Evolutionary conservation across 2,113 vertebrate species (phyloP).

Genomic region (Cyprinodon variegatus): DNA sequence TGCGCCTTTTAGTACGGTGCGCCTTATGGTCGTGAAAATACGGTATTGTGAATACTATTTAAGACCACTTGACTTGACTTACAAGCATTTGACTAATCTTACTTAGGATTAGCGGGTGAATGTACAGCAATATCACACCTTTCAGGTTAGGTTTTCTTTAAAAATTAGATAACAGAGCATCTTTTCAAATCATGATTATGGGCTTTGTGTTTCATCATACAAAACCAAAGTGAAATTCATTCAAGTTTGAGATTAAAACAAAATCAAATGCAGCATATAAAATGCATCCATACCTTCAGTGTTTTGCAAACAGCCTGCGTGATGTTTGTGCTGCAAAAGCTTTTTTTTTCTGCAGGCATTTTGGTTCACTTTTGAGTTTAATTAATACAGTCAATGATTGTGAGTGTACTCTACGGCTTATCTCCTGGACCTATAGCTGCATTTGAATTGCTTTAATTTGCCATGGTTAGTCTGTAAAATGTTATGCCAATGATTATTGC

Average conservation of each 20-base stretch:
- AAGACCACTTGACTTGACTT: too few species aligned
- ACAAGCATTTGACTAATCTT: not conserved
- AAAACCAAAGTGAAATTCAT: not conserved
- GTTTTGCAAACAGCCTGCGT: slow-evolving; percentile 36
- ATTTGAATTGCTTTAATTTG: slow-evolving; percentile 56
- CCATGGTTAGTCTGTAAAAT: slow-evolving; percentile 46
- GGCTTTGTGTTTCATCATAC: not conserved
- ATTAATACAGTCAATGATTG: slow-evolving; percentile 57
- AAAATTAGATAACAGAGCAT: not conserved
- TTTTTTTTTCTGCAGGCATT: slow-evolving; percentile 63
- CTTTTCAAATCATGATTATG: not conserved
- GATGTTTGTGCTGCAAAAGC: slow-evolving; percentile 63
- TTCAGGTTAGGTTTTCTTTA: not conserved
- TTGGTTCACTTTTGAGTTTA: slow-evolving; percentile 66
- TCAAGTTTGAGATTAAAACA: not conserved
- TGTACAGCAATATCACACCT: not conserved
- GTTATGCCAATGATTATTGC: slow-evolving; percentile 50
- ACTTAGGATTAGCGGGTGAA: not conserved
- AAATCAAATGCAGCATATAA: not conserved
- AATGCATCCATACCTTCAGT: slow-evolving; percentile 36
- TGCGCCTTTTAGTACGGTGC: too few species aligned
- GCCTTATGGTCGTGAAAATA: too few species aligned
- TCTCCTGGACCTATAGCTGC: slow-evolving; percentile 32
- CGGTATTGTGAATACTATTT: too few species aligned
- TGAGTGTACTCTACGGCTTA: slow-evolving; percentile 23